Evolutionary conservation across 2,888 invertebrate species (phyloP).

Genomic region (Ommatoiulus sabulosus): DNA sequence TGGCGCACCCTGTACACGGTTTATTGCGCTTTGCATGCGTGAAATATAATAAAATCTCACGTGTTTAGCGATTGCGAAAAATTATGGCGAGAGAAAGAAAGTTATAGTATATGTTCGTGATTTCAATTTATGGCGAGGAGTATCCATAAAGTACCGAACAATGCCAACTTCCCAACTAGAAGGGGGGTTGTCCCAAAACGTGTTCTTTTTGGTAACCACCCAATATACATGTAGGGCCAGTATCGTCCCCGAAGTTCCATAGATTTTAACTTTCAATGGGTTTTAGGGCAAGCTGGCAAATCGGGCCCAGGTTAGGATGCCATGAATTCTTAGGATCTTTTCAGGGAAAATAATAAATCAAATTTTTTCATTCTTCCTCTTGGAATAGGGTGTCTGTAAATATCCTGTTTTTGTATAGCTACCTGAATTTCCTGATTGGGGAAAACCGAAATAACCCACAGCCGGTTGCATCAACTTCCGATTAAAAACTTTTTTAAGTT

Average conservation of each 20-base stretch:
- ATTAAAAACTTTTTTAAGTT: neutral
- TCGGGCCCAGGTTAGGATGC: neutral
- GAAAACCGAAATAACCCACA: neutral
- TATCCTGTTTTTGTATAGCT: neutral
- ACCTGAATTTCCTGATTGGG: neutral
- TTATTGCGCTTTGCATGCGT: neutral
- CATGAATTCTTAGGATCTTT: neutral
- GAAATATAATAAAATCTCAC: neutral
- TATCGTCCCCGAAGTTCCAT: neutral
- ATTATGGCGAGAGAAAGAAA: neutral
- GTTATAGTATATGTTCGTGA: neutral
- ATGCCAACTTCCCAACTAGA: neutral
- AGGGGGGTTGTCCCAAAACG: neutral
- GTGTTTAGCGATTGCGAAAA: neutral
- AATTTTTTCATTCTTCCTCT: neutral
- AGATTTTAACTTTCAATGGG: neutral
- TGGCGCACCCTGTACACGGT: constrained; percentile 19
- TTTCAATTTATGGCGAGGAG: neutral
- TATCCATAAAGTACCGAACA: neutral
- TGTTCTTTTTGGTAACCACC: neutral
- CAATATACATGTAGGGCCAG: neutral
- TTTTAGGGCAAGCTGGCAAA: too few relatives aligned
- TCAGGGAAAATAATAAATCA: neutral
- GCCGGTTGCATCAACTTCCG: neutral
- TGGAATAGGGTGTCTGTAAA: neutral